These are phyloP conservation scores for Lumbricus terrestris DNA, from an alignment of 2,888 invertebrate species.

Conservation along the genomic window DNA sequence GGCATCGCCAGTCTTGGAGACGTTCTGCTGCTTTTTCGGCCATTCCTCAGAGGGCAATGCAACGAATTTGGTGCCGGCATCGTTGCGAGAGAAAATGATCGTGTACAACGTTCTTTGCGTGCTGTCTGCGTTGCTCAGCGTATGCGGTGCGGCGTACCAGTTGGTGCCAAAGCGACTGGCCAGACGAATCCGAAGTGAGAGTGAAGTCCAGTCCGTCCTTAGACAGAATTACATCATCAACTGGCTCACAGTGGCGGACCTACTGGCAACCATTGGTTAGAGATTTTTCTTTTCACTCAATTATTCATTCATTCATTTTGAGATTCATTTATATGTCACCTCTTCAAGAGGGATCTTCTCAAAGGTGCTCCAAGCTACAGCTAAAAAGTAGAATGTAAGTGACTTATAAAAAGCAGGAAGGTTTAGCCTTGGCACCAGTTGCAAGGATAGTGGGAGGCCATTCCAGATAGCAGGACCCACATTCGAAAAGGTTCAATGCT, in stretches of 20 bases:
- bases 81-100: background rate
- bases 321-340: too few relatives aligned
- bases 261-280: constrained; percentile 75
- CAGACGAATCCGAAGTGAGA: background rate
- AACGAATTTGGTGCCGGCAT: background rate
- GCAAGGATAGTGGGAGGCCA: too few relatives aligned
- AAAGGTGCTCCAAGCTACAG: too few relatives aligned
- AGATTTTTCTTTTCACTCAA: constrained; percentile 43
- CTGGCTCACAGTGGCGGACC: constrained; percentile 77
- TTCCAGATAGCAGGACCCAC: too few relatives aligned
- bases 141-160: constrained; percentile 31
- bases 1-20: constrained; percentile 12
- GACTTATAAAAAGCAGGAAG: too few relatives aligned
- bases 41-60: background rate
- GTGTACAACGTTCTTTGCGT: constrained; percentile 22
- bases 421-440: too few relatives aligned
- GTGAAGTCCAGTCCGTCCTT: constrained; percentile 12
- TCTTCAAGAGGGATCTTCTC: too few relatives aligned
- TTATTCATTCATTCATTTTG: too few relatives aligned
- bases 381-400: too few relatives aligned
- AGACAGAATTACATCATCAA: constrained; percentile 65
- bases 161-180: constrained; percentile 21
- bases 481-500: too few relatives aligned
- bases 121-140: constrained; percentile 24
- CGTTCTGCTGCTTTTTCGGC: background rate